Conservation (phyloP, 2,888 invertebrate genomes). For the Apotomis capreana region DNA sequence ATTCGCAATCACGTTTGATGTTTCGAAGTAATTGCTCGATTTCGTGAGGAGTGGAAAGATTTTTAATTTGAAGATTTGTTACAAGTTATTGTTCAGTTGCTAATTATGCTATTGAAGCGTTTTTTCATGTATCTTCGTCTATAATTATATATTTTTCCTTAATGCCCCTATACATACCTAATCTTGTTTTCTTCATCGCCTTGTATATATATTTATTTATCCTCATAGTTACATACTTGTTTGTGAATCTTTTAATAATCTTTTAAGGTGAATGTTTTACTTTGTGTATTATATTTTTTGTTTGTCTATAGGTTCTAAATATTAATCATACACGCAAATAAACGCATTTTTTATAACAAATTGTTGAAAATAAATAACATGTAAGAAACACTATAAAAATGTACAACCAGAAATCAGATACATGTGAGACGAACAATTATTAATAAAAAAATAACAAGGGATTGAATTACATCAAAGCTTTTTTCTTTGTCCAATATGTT, state of each 20-base stretch:
- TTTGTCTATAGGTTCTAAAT: no score
- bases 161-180: no score
- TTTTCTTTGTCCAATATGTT: slow-evolving; percentile 76
- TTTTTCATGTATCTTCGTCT: background rate
- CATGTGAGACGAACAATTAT: slow-evolving; percentile 65
- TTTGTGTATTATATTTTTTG: no score
- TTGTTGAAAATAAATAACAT: background rate
- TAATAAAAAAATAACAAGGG: slow-evolving; percentile 58
- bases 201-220: no score
- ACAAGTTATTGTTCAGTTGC: background rate
- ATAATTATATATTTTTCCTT: no score
- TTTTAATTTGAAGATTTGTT: slow-evolving; percentile 1
- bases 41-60: background rate
- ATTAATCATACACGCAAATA: no score
- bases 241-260: no score
- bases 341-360: no score
- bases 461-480: slow-evolving; percentile 77
- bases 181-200: no score
- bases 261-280: no score
- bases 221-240: no score
- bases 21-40: slow-evolving; percentile 10
- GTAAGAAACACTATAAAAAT: no score
- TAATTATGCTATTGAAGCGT: background rate
- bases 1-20: slow-evolving; percentile 35
- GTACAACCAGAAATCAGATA: background rate